Evolutionary conservation across 2,888 invertebrate genomes (phyloP), one percentile per base, ranked within the genome.

Genomic region (Conops quadrifasciatus): DNA sequence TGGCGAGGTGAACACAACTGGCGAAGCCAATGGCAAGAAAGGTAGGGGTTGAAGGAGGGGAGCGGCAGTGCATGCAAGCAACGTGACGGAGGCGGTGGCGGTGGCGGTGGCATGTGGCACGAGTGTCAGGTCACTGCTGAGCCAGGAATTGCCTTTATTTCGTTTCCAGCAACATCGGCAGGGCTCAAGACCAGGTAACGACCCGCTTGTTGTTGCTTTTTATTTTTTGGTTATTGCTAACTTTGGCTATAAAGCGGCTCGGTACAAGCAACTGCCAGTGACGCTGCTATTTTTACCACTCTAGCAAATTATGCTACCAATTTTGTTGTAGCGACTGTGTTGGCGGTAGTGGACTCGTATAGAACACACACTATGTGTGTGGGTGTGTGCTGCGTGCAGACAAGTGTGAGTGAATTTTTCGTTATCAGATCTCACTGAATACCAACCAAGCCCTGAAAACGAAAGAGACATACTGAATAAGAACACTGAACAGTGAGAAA

Each of bases 81-180:
- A 49, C 43, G 24, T 16, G 43, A 36, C 36, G 36, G 9, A 36
- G 36, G 36, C 9, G 15, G 64, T 49, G 30, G 65, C 19, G 45
- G 64, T 65, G 36, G 36, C 9, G 36, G 36, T 36, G 36, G 36
- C 47, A 36, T 72, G 24, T 62, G 65, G 66, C 69, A 69, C 66
- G 69, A 66, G 72, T 69, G 65, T 70, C 53, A 70, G 73, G 64
- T 64, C 56, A 70, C 64, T 71, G 68, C 70, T 65, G 65, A 65
- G 69, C 59, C 59, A 66, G 66, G 66, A 72, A 70, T 67, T 62
- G 70, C 69, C 70, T 69, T 72, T 69, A 72, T 72, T 60, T 59
- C 60, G 49, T 9, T 36, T 36, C 59, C 53, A 60, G 65, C 69
- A 30, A 65, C 69, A 21, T 49, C 56, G 64, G 62, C 62, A 62